Percentiles rank a stretch among this genome's conserved stretches.
These are phyloP conservation scores for Chionoecetes opilio DNA, from an alignment of 1,140 invertebrate species.

Conservation along the genomic window DNA sequence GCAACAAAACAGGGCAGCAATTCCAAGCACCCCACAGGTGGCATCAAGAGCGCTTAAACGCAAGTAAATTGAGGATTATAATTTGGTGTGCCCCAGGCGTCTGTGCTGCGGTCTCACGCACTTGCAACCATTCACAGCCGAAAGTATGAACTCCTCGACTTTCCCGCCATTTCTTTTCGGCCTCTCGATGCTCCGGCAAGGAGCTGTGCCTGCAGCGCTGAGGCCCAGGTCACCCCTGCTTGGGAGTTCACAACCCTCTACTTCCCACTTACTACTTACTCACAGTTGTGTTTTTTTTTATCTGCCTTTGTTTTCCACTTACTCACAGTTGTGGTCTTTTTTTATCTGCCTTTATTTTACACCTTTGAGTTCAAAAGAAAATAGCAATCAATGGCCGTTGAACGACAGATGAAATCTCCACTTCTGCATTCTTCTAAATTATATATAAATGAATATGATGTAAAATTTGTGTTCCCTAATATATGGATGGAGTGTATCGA, in stretches of 20 bases:
- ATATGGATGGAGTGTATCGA: background rate
- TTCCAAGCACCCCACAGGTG: background rate
- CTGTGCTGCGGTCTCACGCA: background rate
- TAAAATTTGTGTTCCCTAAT: background rate
- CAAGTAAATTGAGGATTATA: background rate
- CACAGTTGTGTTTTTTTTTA: no score
- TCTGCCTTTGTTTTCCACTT: no score
- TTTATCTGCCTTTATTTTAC: no score
- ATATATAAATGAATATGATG: background rate
- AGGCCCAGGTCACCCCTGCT: background rate
- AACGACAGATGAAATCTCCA: background rate
- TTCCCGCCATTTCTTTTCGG: background rate
- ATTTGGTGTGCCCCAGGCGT: background rate
- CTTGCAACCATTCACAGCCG: background rate
- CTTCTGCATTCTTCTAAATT: background rate
- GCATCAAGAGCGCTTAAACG: background rate
- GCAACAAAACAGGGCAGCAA: background rate
- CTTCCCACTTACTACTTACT: no score
- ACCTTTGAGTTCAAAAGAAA: background rate
- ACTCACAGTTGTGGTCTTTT: no score
- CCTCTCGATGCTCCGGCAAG: background rate
- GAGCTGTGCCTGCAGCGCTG: background rate
- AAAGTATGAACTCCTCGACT: background rate
- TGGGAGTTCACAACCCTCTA: background rate
- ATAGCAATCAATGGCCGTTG: background rate